phyloP scores from a whole-genome alignment of 2,888 invertebrate species.

The Ormia ochracea region DNA sequence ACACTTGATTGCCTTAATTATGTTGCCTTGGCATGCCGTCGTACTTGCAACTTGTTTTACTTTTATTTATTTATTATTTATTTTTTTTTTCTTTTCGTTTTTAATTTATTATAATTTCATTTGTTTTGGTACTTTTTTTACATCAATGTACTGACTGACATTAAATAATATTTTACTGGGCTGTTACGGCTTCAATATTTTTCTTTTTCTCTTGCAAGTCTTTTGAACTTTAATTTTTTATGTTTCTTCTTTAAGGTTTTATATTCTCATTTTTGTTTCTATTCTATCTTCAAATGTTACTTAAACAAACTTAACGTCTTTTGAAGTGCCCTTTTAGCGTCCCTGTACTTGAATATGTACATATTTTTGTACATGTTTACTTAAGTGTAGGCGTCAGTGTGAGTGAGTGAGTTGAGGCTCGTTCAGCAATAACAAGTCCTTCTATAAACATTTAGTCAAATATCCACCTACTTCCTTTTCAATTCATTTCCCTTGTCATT shows the following conservation, averaged over 20 bases:
- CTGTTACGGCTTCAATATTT: not conserved
- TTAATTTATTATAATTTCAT: constrained; percentile 45
- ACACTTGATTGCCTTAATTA: constrained; percentile 61
- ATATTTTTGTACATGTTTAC: not conserved
- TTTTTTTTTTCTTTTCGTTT: not conserved
- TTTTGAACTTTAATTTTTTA: constrained; percentile 43
- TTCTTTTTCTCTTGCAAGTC: constrained; percentile 13
- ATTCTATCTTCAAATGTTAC: constrained; percentile 11
- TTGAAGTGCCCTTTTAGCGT: constrained; percentile 26
- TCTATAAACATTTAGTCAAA: constrained; percentile 50
- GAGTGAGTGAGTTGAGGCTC: not conserved
- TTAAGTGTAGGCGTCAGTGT: constrained; percentile 1
- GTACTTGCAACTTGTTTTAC: constrained; percentile 29
- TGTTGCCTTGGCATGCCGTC: constrained; percentile 50
- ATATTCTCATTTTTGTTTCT: constrained; percentile 6
- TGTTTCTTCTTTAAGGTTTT: not conserved
- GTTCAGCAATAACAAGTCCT: constrained; percentile 34
- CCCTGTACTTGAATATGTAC: constrained; percentile 14
- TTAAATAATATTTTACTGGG: constrained; percentile 29
- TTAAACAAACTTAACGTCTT: constrained; percentile 21
- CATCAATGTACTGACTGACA: not conserved
- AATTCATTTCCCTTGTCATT: constrained; percentile 38
- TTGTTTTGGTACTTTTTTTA: constrained; percentile 23
- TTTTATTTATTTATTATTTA: not conserved
- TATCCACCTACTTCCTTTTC: constrained; percentile 40